phyloP scores from a whole-genome alignment of 2,113 vertebrate genomes.

The Aphelocoma coerulescens region DNA sequence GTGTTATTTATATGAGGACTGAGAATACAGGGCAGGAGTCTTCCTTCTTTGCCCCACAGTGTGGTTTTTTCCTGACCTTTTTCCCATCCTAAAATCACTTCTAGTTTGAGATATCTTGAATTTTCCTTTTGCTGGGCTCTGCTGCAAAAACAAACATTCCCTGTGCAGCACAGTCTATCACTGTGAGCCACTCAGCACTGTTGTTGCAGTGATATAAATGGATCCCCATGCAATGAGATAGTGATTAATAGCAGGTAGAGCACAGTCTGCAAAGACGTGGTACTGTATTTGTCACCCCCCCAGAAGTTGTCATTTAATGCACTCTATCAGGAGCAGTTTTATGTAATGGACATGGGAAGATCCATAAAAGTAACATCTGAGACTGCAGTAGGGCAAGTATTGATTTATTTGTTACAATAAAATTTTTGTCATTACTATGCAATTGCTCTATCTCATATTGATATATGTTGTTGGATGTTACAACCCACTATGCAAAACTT shows the following conservation, averaged over 20 bases:
- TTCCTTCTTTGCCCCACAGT: not conserved
- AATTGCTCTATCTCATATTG: constrained; percentile 73
- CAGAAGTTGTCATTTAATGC: constrained; percentile 70
- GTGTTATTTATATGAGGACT: not conserved
- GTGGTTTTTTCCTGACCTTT: not conserved
- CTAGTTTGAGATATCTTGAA: constrained; percentile 3
- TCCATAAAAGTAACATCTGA: constrained; percentile 78
- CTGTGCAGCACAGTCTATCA: constrained; percentile 44
- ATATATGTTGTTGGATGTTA: constrained; percentile 68
- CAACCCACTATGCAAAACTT: constrained; percentile 69
- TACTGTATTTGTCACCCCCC: constrained; percentile 35
- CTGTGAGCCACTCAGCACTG: constrained; percentile 40
- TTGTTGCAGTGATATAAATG: constrained; percentile 69
- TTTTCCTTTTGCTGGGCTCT: constrained; percentile 49
- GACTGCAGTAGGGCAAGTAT: constrained; percentile 70
- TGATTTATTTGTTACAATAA: constrained; percentile 82
- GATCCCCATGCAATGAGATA: constrained; percentile 51
- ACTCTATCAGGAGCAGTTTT: constrained; percentile 62
- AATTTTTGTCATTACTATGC: constrained; percentile 80
- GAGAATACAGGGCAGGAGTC: not conserved
- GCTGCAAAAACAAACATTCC: constrained; percentile 67
- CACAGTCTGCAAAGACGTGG: not conserved
- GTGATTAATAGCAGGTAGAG: constrained; percentile 69
- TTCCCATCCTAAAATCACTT: not conserved
- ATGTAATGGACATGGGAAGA: constrained; percentile 74